Base-by-base conservation (phyloP, 2,888 invertebrate species). In the Protophormia terraenovae region DNA sequence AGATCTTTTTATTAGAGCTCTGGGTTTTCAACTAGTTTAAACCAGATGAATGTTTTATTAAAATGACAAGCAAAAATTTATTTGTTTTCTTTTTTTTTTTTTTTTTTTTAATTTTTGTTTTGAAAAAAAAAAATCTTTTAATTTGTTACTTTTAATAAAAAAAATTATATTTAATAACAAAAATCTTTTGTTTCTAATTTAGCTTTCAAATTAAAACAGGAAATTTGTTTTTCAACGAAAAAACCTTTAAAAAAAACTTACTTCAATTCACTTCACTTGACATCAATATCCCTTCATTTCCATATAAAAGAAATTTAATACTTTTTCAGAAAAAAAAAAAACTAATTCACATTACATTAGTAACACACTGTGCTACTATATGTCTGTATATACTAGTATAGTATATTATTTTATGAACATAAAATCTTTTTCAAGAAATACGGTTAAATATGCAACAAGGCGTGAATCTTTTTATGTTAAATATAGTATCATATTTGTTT, bases 391-490 rank as follows among this genome's bases (percentile, higher is more conserved):
- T n/a, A n/a, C n/a, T n/a, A n/a, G n/a, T n/a, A n/a, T n/a, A n/a
- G n/a, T n/a, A n/a, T n/a, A n/a, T n/a, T n/a, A n/a, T n/a, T n/a
- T n/a, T n/a, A n/a, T n/a, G n/a, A 19, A 1, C 16, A 12, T 8
- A 53, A n/a, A 35, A 14, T 19, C 41, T 24, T 19, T 53, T 29
- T 27, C 75, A 38, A 29, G 10, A 66, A 22, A 66, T 35, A 67
- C 12, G 10, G 24, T 58, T 58, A 32, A 24, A 50, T 58, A 69
- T 69, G 83, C 83, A 83, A 50, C 62, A 64, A 75, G 75, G 69
- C 83, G 79, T 79, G 22, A 73, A 83, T 75, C 10, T 29, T 22
- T 62, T 35, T 22, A 62, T 71, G 69, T 62, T 62, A 71, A 69
- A 58, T 67, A 45, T 47, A 47, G 32, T 47, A 14, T 8, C 24